Percentiles rank a stretch among this genome's conserved stretches.
Evolutionary conservation across 2,888 invertebrate species (phyloP).

Genomic region (Anaspis maculata): DNA sequence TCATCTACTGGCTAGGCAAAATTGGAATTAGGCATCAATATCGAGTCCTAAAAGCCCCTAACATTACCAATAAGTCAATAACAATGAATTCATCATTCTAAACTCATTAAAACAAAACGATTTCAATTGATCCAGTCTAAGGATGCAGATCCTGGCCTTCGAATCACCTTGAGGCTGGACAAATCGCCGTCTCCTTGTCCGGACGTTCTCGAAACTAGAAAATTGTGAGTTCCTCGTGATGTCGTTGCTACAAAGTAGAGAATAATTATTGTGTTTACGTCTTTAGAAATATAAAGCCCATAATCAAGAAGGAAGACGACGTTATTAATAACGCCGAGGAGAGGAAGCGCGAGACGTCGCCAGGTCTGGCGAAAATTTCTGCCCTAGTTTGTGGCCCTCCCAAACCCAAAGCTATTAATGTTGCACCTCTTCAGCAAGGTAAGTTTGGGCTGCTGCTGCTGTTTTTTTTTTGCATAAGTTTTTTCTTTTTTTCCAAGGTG

Average conservation of each 20-base stretch:
- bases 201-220: conserved; percentile 54
- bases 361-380: conserved; percentile 76
- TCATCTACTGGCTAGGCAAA: too few relatives aligned
- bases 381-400: conserved; percentile 75
- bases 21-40: too few relatives aligned
- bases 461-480: too few relatives aligned
- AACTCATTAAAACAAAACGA: too few relatives aligned
- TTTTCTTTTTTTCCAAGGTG: too few relatives aligned
- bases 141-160: too few relatives aligned
- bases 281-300: conserved; percentile 56
- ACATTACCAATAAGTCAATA: too few relatives aligned
- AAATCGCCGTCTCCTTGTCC: conserved; percentile 63
- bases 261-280: too few relatives aligned
- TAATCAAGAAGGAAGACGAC: conserved; percentile 50
- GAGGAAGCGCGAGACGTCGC: conserved; percentile 62
- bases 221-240: conserved; percentile 46
- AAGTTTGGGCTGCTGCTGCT: conserved; percentile 1
- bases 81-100: too few relatives aligned
- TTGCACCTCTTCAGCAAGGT: conserved; percentile 14
- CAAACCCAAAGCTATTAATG: conserved; percentile 50
- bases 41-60: too few relatives aligned
- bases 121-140: too few relatives aligned
- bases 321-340: conserved; percentile 36
- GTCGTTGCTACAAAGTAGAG: conserved; percentile 8
- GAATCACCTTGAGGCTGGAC: too few relatives aligned